phyloP scores from a whole-genome alignment of 1,140 invertebrate species.

The Lasioglossum albipes region DNA sequence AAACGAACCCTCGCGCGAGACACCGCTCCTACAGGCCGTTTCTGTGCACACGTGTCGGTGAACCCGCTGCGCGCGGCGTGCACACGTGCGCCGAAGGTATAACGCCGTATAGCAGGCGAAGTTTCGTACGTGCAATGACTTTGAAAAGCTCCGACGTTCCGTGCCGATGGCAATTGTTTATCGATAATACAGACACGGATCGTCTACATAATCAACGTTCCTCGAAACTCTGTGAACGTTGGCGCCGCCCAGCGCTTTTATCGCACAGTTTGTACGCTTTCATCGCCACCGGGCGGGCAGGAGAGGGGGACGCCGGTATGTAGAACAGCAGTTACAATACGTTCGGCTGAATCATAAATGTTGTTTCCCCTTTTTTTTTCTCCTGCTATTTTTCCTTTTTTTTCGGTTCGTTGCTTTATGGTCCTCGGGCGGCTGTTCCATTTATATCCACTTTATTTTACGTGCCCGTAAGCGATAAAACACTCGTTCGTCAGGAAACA shows the following conservation, averaged over 20 bases:
- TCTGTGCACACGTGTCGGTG: neutral
- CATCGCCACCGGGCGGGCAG: neutral
- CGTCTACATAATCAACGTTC: constrained; percentile 30
- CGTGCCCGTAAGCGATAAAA: constrained; percentile 38
- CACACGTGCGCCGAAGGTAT: neutral
- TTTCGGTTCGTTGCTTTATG: constrained; percentile 12
- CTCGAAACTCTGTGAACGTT: constrained; percentile 18
- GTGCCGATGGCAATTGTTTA: constrained; percentile 36
- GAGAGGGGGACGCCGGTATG: neutral
- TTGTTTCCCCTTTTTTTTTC: neutral
- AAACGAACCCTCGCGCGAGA: no score
- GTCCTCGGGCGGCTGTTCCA: constrained; percentile 1
- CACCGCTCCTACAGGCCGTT: neutral
- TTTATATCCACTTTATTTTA: constrained; percentile 53
- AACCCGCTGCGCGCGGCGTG: neutral
- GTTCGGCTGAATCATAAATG: constrained; percentile 41
- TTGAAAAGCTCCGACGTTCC: constrained; percentile 12
- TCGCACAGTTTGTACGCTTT: neutral
- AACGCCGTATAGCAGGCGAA: neutral
- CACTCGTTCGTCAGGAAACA: constrained; percentile 39
- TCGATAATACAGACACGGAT: constrained; percentile 35
- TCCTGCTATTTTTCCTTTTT: no score
- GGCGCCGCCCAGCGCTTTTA: constrained; percentile 17
- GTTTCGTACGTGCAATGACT: constrained; percentile 18
- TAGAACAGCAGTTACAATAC: constrained; percentile 15